Evolutionary conservation across 2,113 vertebrate genomes (phyloP).

Genomic region (Paratilapia polleni): DNA sequence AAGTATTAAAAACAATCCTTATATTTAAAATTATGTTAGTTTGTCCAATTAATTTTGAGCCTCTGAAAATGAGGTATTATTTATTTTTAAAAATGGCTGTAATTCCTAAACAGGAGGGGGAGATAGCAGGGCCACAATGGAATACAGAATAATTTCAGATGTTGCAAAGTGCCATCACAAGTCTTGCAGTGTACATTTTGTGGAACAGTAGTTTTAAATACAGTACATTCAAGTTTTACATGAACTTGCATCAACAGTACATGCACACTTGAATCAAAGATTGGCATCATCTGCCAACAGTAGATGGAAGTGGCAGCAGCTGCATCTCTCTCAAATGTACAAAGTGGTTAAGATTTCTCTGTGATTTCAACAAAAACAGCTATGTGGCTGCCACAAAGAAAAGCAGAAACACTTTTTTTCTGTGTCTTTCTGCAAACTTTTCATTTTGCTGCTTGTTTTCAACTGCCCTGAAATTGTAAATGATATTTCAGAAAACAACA

Average conservation of each 20-base stretch:
- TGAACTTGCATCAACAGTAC: background rate
- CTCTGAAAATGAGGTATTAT: too few species aligned
- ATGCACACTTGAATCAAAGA: background rate
- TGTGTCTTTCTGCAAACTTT: conserved; percentile 26
- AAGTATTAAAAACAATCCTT: background rate
- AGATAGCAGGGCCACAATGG: background rate
- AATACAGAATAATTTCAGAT: background rate
- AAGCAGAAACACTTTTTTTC: background rate
- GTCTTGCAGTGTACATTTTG: background rate
- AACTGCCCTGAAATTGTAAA: conserved; percentile 18
- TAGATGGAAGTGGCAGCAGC: background rate
- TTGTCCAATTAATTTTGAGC: too few species aligned
- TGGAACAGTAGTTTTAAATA: background rate
- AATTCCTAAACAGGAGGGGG: background rate
- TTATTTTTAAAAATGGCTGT: background rate
- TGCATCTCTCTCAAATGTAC: conserved; percentile 3
- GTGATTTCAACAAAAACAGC: conserved; percentile 21
- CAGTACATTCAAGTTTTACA: background rate
- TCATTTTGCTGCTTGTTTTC: conserved; percentile 34
- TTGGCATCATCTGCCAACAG: background rate
- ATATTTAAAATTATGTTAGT: too few species aligned
- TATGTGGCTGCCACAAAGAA: background rate
- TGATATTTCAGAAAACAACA: conserved; percentile 38
- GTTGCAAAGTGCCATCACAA: background rate
- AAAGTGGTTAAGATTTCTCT: conserved; percentile 26